Percentiles rank a stretch among this genome's conserved stretches.
Evolutionary conservation across 2,113 vertebrate species (phyloP).

Genomic region (Bubo blakistoni): DNA sequence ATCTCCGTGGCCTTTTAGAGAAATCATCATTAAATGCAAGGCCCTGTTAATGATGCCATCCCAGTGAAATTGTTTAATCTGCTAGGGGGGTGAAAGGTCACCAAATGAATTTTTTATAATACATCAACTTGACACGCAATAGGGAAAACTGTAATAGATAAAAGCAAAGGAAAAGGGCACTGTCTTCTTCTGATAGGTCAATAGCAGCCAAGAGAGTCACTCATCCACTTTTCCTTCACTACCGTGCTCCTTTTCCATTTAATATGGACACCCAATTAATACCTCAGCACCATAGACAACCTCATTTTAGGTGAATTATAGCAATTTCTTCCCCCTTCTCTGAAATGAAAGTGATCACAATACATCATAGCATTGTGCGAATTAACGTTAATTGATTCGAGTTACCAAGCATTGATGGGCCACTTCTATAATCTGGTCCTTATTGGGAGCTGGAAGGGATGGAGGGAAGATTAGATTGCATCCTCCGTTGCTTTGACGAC

Average conservation of each 20-base stretch:
- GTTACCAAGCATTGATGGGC: constrained; percentile 84
- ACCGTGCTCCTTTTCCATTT: constrained; percentile 92
- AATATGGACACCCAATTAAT: constrained; percentile 99
- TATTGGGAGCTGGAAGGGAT: constrained; percentile 93
- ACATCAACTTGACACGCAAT: constrained; percentile 97
- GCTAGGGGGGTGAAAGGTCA: constrained; percentile 97
- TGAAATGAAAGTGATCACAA: constrained; percentile 83
- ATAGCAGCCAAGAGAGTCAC: constrained; percentile 98
- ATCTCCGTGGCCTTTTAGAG: constrained; percentile 99
- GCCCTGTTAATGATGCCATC: constrained; percentile 95
- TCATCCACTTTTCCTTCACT: constrained; percentile 91
- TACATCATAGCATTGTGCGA: constrained; percentile 84
- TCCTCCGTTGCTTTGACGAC: constrained; percentile 84
- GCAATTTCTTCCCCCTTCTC: constrained; percentile 86
- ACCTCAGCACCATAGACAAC: constrained; percentile 84
- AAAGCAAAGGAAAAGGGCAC: constrained; percentile 96
- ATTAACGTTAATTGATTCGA: constrained; percentile 95
- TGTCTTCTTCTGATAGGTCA: constrained; percentile 98
- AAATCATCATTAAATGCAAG: constrained; percentile 98
- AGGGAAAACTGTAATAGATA: constrained; percentile 97
- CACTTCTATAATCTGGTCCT: constrained; percentile 83
- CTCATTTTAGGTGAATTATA: constrained; percentile 95
- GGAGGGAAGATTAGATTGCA: constrained; percentile 93
- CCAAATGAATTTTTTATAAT: constrained; percentile 99
- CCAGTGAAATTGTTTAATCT: constrained; percentile 98